Conservation (phyloP, 1,140 invertebrate species). For the Drosophila leontia region DNA sequence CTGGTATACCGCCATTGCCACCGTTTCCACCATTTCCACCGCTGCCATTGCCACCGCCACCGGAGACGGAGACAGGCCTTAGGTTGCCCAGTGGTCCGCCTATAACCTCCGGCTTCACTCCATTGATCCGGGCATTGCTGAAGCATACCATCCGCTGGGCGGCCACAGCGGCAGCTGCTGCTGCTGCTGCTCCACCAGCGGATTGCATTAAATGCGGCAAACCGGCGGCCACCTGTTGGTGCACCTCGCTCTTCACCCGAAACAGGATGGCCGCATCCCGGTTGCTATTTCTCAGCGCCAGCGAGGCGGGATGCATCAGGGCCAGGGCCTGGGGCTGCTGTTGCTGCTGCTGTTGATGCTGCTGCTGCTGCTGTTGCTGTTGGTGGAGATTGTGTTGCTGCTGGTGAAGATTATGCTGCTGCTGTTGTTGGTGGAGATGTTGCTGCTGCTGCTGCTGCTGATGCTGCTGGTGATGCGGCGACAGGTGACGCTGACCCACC, state of each 20-base stretch:
- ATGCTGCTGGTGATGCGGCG: conserved; percentile 76
- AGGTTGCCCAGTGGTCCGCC: conserved; percentile 89
- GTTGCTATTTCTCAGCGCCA: conserved; percentile 79
- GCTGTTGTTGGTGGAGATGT: conserved; percentile 78
- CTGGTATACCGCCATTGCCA: conserved; percentile 5
- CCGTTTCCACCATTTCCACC: conserved; percentile 9
- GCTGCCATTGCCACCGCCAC: conserved; percentile 20
- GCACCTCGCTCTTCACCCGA: conserved; percentile 84
- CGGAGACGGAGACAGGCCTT: conserved; percentile 74
- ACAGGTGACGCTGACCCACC: conserved; percentile 76
- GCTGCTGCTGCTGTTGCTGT: conserved; percentile 53
- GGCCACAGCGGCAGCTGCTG: conserved; percentile 72
- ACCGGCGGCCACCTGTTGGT: conserved; percentile 78
- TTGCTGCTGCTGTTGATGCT: conserved; percentile 80
- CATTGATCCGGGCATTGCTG: conserved; percentile 88
- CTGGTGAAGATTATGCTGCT: conserved; percentile 69
- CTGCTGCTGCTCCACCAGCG: conserved; percentile 63
- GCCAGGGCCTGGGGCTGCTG: conserved; percentile 78
- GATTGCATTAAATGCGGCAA: conserved; percentile 73
- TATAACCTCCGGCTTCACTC: conserved; percentile 92
- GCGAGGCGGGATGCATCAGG: conserved; percentile 75
- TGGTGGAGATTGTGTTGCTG: conserved; percentile 44
- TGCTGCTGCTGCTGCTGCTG: conserved; percentile 53
- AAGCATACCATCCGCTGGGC: conserved; percentile 87
- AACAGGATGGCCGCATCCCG: conserved; percentile 80